Evolutionary conservation across 2,113 vertebrate genomes (phyloP), one percentile per base, ranked within the genome.

Genomic region (Scartelaos histophorus): DNA sequence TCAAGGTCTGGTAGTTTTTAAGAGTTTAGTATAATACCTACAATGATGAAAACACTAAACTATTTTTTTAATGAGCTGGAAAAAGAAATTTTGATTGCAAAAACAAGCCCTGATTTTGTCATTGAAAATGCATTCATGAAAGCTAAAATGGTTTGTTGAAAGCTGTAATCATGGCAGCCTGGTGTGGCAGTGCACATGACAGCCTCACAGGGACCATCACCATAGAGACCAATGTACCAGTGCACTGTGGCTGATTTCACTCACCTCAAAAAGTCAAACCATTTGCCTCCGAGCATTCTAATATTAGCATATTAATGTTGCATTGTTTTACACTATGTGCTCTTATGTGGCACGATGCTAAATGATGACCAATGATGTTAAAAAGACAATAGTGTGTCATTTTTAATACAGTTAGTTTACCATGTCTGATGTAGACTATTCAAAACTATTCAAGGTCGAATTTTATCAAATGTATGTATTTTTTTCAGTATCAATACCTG

Each of bases 81-180:
- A 25, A 13, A 25, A n/a, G 10, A 58, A 58, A 13, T 25, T 25
- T 12, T 58, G 56, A 58, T 25, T 15, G 24, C 56, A 13, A 58
- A 25, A 25, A 15, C 12, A 17, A 15, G 58, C 13, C 15, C 13
- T 61, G 58, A 61, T 16, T 61, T 34, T 61, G 58, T 34, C 58
- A 61, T n/a, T 64, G 34, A 21, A 62, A 38, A 38, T 38, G 19
- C 29, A n/a, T 64, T 45, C 21, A 22, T 45, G 38, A 21, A 66
- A 47, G 10, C 65, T 47, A 47, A 43, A 24, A 15, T 45, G 38
- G 56, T 70, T 84, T 61, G 56, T 74, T 73, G 67, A 17, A 2
- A 64, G 66, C 68, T 73, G 73, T 72, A 74, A 79, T 84, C 82
- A 85, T 34, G 76, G 74, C 75, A 78, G 72, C 77, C 74, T 58